phyloP scores from a whole-genome alignment of 2,888 invertebrate genomes.

The Ochlodes sylvanus region DNA sequence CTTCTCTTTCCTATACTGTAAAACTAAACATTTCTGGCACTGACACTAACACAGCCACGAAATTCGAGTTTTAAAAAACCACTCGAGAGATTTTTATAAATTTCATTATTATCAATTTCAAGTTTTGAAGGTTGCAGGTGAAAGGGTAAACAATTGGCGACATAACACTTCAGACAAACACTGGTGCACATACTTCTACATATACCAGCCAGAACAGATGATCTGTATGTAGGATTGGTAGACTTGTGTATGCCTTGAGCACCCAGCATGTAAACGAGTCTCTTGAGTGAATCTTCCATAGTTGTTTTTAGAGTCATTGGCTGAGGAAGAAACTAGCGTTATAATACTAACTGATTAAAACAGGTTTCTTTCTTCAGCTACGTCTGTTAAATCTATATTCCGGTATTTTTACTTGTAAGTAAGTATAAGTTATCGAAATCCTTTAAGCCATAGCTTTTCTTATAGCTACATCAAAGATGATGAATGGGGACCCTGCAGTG shows the following conservation, averaged over 20 bases:
- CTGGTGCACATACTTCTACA: conserved; percentile 84
- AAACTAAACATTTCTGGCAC: conserved; percentile 67
- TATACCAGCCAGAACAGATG: conserved; percentile 79
- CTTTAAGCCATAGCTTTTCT: conserved; percentile 32
- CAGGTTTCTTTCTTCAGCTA: conserved; percentile 25
- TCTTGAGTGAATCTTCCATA: conserved; percentile 47
- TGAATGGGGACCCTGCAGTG: conserved; percentile 96
- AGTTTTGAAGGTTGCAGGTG: conserved; percentile 53
- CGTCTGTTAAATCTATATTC: neutral
- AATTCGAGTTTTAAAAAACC: conserved; percentile 53
- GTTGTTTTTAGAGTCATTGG: conserved; percentile 32
- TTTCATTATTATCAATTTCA: conserved; percentile 45
- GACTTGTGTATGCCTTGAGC: conserved; percentile 58
- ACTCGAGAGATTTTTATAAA: conserved; percentile 51
- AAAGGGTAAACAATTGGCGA: conserved; percentile 54
- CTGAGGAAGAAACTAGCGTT: conserved; percentile 18
- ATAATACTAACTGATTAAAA: neutral
- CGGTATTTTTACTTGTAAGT: neutral
- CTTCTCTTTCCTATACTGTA: conserved; percentile 61
- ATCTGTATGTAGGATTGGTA: conserved; percentile 59
- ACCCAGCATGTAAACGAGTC: conserved; percentile 68
- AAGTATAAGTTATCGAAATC: neutral
- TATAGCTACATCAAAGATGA: conserved; percentile 94
- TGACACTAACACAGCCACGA: conserved; percentile 61
- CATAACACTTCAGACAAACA: conserved; percentile 59